Conservation (phyloP, 2,113 vertebrate genomes). For the Zeus faber region DNA sequence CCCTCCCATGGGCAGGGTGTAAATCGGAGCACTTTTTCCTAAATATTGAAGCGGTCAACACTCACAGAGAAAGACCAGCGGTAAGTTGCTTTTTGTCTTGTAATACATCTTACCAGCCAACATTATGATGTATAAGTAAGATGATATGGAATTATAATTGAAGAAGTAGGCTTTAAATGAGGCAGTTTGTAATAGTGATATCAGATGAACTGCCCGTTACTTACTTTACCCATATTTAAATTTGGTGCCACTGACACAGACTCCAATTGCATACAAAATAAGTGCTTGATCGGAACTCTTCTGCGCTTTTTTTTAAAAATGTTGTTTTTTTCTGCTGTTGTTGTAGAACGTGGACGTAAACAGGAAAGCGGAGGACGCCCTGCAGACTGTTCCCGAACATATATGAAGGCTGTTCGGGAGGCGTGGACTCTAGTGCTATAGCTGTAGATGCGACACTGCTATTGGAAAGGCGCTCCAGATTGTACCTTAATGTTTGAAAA, state of each 20-base stretch:
- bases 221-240: too few relatives aligned
- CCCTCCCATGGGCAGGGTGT: slow-evolving; percentile 81
- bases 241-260: too few relatives aligned
- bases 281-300: too few relatives aligned
- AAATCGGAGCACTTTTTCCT: slow-evolving; percentile 86
- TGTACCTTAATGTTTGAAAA: slow-evolving; percentile 2
- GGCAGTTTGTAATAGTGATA: too few relatives aligned
- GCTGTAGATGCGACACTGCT: background rate
- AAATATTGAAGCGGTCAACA: slow-evolving; percentile 89
- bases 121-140: too few relatives aligned
- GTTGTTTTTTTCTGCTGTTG: slow-evolving; percentile 4
- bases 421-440: background rate
- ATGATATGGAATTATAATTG: too few relatives aligned
- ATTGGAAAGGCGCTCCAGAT: slow-evolving; percentile 6
- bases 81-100: slow-evolving; percentile 67
- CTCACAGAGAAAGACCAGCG: slow-evolving; percentile 82
- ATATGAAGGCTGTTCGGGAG: slow-evolving; percentile 28
- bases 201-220: too few relatives aligned
- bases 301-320: background rate
- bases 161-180: too few relatives aligned
- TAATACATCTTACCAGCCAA: too few relatives aligned
- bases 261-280: too few relatives aligned
- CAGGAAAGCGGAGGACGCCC: slow-evolving; percentile 76
- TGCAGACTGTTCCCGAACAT: slow-evolving; percentile 74
- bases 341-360: slow-evolving; percentile 76